Base-by-base conservation (phyloP, 2,797 vertebrate genomes). In the Chelmon rostratus region DNA sequence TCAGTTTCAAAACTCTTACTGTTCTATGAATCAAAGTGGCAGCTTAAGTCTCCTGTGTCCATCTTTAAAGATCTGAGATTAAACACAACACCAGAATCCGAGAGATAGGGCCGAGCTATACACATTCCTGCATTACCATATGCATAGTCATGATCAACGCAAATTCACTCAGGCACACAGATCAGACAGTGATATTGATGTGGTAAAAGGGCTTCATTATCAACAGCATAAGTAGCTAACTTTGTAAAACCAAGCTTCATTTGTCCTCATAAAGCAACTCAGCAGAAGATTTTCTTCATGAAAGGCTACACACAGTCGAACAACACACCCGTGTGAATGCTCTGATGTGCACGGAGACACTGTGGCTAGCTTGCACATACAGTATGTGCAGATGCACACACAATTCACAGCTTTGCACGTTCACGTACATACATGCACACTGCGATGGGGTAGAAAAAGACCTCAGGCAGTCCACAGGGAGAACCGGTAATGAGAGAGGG, bases 401-500 rank as follows among this genome's bases (percentile, higher is more conserved):
- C 74, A 72, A 69, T 52, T 56, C 47, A 46, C 35, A 25, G 4
- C 66, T 74, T 57, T 76, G 38, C 71, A 76, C 56, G 35, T 50
- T 65, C 61, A 50, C 63, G 72, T 52, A 35, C n/a, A 25, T 58
- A 13, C 56, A 23, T 40, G 58, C 72, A 79, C 72, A 72, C 63
- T n/a, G 46, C 31, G 31, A 53, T 3, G 50, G 65, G 62, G 58
- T 44, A 74, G 74, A 68, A 80, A 77, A 88, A 84, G 66, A 86
- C 92, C 88, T 76, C 40, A 37, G 89, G 92, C 92, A n/a, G 78
- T 88, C 88, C 79, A 79, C 62, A 83, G 79, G 83, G 92, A 85
- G 77, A 85, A 57, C 65, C n/a, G 28, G 72, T 91, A 91, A 93
- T 93, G 89, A 93, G 84, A 83, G 80, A 71, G n/a, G 71, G 78